These are phyloP conservation scores for Struthio camelus DNA, from an alignment of 2,113 vertebrate genomes.

Conservation along the genomic window DNA sequence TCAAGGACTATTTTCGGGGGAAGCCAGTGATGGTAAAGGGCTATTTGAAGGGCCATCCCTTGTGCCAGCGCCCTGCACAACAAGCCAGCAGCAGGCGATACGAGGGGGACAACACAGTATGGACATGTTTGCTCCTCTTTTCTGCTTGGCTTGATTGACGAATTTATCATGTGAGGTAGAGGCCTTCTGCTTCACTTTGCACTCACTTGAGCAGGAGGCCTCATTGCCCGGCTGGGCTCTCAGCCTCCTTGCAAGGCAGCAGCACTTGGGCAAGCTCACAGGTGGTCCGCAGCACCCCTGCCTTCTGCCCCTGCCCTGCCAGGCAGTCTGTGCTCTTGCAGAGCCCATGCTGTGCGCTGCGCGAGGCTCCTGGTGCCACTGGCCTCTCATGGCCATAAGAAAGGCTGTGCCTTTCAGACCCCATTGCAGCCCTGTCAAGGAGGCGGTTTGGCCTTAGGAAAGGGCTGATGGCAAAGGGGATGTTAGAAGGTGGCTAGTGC, in stretches of 20 bases:
- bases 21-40: neutral
- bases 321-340: neutral
- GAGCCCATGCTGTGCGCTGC: neutral
- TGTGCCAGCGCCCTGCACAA: neutral
- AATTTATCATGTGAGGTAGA: neutral
- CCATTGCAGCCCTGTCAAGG: neutral
- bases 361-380: too few species aligned
- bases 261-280: neutral
- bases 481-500: neutral
- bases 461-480: neutral
- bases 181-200: neutral
- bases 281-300: neutral
- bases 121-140: neutral
- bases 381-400: neutral
- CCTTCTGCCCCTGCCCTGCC: too few species aligned
- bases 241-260: neutral
- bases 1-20: constrained; percentile 55
- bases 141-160: neutral
- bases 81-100: neutral
- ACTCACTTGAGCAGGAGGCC: neutral
- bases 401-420: neutral
- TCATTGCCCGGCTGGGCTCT: neutral
- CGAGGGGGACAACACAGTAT: neutral
- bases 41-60: constrained; percentile 26
- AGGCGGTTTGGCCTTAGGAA: neutral